Base-by-base conservation (phyloP, 1,140 invertebrate genomes). In the Aporrectodea caliginosa region DNA sequence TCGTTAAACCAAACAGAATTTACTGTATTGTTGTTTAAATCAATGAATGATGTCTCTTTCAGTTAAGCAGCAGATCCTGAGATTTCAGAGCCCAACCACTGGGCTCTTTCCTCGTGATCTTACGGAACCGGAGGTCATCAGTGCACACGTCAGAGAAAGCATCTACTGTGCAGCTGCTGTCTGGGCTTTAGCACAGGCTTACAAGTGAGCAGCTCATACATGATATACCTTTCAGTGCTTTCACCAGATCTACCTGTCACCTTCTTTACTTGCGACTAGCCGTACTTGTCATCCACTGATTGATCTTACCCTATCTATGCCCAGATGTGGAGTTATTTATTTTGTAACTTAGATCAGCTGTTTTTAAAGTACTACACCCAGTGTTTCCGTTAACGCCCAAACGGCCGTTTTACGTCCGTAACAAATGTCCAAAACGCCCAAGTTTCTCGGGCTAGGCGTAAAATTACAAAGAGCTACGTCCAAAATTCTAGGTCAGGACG, bases 121-220 rank as follows among this genome's bases (percentile, higher is more conserved):
- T 16, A 71, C 78, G 27, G 79, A 81, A 30, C 83, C 84, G 82
- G 93, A 97, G 82, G 91, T 89, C 81, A 89, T 89, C 82, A 91
- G 95, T 79, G 95, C 93, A 33, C 95, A 95, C 89, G 93, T 98
- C 0, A 90, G 96, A 84, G 97, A 98, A 84, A 98, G 94, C 89
- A 93, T 98, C 83, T 99, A 98, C 88, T 98, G 96, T 91, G 95
- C 96, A 69, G 92, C 94, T 43, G 93, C 96, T 29, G 92, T 98
- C 72, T 99, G 97, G 97, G 94, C 95, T 83, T 89, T 98, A 30
- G 94, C 97, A 89, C 96, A 98, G 89, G 95, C 96, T 1, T 99
- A 99, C 88, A 93, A 94, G 94, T 95, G 89, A 84, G 78, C 83
- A 33, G 33, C 31, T 74, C 35, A 27, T 74, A 32, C 29, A 16